A percentile compares a stretch with the other conserved stretches of the same genome.
Conservation (phyloP, 2,113 vertebrate genomes). For the Blennius ocellaris region DNA sequence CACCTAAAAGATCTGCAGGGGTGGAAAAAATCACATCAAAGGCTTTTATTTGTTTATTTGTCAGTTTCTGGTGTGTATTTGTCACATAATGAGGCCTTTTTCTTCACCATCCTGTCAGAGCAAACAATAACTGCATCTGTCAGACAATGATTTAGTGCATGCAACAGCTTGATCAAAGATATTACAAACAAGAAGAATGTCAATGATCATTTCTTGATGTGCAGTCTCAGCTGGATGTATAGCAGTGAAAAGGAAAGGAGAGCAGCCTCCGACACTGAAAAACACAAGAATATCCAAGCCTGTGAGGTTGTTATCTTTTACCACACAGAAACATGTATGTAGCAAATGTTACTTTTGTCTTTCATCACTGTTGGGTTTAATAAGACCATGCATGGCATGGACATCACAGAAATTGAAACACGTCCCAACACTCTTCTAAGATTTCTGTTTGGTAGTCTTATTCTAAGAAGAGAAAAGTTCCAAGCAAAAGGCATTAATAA, state of each 20-base stretch:
- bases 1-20: background rate
- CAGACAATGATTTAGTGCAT: background rate
- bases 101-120: constrained; percentile 8
- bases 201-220: background rate
- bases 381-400: background rate
- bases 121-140: constrained; percentile 2
- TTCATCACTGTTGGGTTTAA: background rate
- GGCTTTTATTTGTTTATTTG: constrained; percentile 24
- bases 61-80: constrained; percentile 7
- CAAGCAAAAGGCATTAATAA: too few relatives aligned
- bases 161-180: constrained; percentile 2
- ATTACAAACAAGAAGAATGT: constrained; percentile 1
- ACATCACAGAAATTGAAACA: background rate
- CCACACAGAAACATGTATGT: constrained; percentile 11
- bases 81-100: constrained; percentile 18
- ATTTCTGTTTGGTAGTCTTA: too few relatives aligned
- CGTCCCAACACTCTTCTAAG: too few relatives aligned
- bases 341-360: background rate
- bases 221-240: constrained; percentile 3
- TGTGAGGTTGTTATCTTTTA: constrained; percentile 18
- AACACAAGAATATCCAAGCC: background rate
- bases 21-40: constrained; percentile 4
- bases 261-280: background rate
- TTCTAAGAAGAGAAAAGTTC: too few relatives aligned
- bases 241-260: background rate